Base-by-base conservation (phyloP, 2,888 invertebrate genomes). In the Tortrix viridana region DNA sequence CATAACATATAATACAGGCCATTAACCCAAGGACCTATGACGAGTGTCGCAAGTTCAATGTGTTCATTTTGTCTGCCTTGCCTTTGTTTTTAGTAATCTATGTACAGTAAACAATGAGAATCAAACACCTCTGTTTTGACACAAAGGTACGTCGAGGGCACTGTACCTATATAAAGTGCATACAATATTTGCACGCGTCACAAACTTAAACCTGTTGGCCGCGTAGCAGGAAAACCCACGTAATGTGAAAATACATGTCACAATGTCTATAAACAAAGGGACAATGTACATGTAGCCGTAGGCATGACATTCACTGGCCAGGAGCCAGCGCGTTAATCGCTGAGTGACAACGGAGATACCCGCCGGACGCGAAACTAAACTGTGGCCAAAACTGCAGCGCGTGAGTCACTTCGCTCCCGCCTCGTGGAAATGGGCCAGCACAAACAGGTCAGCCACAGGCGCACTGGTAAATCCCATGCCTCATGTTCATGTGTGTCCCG, bases 301-400 rank as follows among this genome's bases (percentile, higher is more conserved):
- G 58, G 55, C 66, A 69, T 63, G 67, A 67, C 71, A 69, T 72
- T 70, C 67, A 74, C 85, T 85, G 86, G 84, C 79, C 69, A 59
- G 67, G 66, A 71, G 84, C 86, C 86, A 86, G 82, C 76, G 77
- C 71, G 71, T 67, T 72, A 72, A 74, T 66, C 65, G 69, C 58
- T 49, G 68, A 68, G 68, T 77, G 76, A 83, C 82, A 85, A 82
- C 79, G 78, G 77, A 80, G 76, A 81, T 79, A 81, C 80, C 81
- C 78, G 75, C 53, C 54, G 32, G 44, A 23, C 32, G 32, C 52
- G 12, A 20, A 58, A 60, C 62, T 63, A 70, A 67, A 60, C 64
- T 62, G 75, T 69, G 62, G 72, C 74, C 71, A 71, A 74, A 63
- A 63, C 47, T 63, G 63, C 63, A 58, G 71, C 71, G 70, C 66